Evolutionary conservation across 1,140 invertebrate genomes (phyloP).

Genomic region (Drosophila pectinifera): DNA sequence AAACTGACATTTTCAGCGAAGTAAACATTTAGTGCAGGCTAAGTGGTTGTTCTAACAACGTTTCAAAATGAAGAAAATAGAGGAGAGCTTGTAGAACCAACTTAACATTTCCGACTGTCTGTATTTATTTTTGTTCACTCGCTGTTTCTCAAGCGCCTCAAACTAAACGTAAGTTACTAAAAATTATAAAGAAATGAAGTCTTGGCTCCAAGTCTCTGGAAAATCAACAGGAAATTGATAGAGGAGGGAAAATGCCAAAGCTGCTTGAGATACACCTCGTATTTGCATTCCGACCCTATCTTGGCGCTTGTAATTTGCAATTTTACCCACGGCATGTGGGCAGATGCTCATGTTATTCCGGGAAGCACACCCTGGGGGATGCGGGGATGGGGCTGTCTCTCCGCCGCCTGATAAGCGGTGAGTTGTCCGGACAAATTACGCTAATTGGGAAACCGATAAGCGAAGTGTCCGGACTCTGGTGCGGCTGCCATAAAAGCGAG

Average conservation of each 20-base stretch:
- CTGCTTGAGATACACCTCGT: not conserved
- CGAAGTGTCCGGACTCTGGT: slow-evolving; percentile 11
- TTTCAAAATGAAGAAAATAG: not conserved
- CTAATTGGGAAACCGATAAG: slow-evolving; percentile 65
- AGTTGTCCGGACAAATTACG: slow-evolving; percentile 42
- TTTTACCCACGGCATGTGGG: not conserved
- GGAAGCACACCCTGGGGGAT: not conserved
- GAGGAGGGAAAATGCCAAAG: not conserved
- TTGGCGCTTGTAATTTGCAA: slow-evolving; percentile 17
- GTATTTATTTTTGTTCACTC: not conserved
- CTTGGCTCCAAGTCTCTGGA: too few relatives aligned
- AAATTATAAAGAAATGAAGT: not conserved
- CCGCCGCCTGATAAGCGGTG: slow-evolving; percentile 11
- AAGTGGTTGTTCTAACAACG: not conserved
- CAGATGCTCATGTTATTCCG: slow-evolving; percentile 6
- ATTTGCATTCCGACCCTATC: not conserved
- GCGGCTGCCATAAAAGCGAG: slow-evolving; percentile 55
- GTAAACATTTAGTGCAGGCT: slow-evolving; percentile 1
- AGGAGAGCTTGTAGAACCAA: not conserved
- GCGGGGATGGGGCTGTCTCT: not conserved
- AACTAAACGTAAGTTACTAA: not conserved
- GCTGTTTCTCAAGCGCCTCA: too few relatives aligned
- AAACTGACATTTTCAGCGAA: not conserved
- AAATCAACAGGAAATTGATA: not conserved
- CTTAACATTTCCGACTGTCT: slow-evolving; percentile 5